A percentile compares a stretch with the other conserved stretches of the same genome.
phyloP scores from a whole-genome alignment of 23 tunicate species.

The Trididemnum clinides region DNA sequence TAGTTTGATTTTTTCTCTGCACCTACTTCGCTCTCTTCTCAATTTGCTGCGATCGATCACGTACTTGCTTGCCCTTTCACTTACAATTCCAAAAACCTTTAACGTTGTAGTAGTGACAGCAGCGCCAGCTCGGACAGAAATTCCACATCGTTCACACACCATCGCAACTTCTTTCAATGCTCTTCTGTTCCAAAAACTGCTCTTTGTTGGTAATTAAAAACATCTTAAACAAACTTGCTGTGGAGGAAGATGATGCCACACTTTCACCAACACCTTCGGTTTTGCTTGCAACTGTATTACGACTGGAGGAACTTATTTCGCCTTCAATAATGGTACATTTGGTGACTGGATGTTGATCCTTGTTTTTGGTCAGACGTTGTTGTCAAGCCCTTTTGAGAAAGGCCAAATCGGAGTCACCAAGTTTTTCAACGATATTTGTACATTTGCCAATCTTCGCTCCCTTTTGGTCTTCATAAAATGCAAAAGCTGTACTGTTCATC shows the following conservation, averaged over 20 bases:
- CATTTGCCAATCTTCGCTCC: slow-evolving; percentile 8
- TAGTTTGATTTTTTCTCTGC: neutral
- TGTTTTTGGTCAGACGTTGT: neutral
- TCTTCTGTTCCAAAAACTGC: neutral
- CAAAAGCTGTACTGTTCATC: neutral
- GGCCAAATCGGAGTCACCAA: neutral
- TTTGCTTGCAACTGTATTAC: neutral
- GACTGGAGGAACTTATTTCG: neutral
- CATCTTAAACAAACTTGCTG: neutral
- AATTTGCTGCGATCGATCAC: slow-evolving; percentile 24
- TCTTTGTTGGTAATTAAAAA: neutral
- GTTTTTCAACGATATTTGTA: neutral
- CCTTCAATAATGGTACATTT: neutral
- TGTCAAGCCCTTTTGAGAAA: neutral
- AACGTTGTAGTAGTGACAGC: slow-evolving; percentile 12
- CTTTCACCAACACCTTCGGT: neutral
- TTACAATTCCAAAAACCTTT: slow-evolving; percentile 19
- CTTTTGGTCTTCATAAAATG: slow-evolving; percentile 32
- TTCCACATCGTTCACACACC: slow-evolving; percentile 16
- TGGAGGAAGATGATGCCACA: neutral
- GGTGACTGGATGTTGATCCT: neutral
- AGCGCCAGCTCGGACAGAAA: slow-evolving; percentile 36
- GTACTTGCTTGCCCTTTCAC: neutral
- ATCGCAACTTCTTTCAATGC: neutral
- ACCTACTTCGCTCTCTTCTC: slow-evolving; percentile 16